Conservation (phyloP, 2,113 vertebrate genomes). For the Brachionichthys hirsutus region DNA sequence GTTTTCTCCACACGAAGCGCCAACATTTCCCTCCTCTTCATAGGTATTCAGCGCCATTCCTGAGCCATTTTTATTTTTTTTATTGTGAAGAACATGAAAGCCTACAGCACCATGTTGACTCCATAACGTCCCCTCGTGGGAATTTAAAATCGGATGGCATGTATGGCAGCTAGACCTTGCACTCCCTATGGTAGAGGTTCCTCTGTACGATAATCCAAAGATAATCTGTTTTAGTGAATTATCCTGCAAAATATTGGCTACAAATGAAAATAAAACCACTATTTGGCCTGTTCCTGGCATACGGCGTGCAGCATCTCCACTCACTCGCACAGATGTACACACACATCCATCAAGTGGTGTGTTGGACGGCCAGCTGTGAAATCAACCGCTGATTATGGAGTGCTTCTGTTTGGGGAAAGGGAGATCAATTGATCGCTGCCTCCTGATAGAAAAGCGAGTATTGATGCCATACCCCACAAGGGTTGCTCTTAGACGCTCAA, state of each 20-base stretch:
- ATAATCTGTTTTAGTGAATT: background rate
- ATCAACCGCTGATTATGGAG: constrained; percentile 71
- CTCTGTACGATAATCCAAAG: background rate
- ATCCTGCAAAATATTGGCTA: background rate
- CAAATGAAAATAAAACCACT: background rate
- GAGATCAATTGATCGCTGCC: constrained; percentile 69
- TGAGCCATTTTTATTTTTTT: constrained; percentile 3
- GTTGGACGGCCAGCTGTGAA: constrained; percentile 64
- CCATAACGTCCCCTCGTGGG: background rate
- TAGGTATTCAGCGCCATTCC: background rate
- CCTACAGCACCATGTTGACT: background rate
- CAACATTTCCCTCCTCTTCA: background rate
- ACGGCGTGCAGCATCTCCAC: constrained; percentile 32
- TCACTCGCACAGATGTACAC: constrained; percentile 8
- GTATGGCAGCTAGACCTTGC: background rate
- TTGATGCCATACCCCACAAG: constrained; percentile 61
- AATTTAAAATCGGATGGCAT: constrained; percentile 8
- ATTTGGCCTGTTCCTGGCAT: background rate
- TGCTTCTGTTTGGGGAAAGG: constrained; percentile 63
- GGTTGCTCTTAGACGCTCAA: constrained; percentile 41
- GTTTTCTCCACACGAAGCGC: background rate
- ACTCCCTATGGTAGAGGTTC: background rate
- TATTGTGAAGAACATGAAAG: constrained; percentile 6
- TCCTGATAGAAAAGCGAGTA: constrained; percentile 67
- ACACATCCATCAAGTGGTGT: constrained; percentile 58